A percentile compares a stretch with the other conserved stretches of the same genome.
phyloP scores from a whole-genome alignment of 2,113 vertebrate species.

The Tenrec ecaudatus region DNA sequence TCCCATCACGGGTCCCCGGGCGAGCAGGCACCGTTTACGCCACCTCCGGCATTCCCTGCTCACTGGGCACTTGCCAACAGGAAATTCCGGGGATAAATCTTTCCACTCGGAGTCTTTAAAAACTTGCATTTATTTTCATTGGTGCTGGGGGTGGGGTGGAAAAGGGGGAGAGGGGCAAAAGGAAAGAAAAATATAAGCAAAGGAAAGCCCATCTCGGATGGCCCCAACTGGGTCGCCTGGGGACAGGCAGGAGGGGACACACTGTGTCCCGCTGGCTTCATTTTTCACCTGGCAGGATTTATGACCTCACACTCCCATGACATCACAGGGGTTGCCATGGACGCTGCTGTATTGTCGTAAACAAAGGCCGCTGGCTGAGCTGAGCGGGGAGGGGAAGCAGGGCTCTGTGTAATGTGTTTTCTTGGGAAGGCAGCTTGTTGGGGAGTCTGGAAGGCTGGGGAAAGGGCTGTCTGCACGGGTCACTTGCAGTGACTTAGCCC shows the following conservation, averaged over 20 bases:
- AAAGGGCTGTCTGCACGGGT: conserved; percentile 24
- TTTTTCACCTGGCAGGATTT: conserved; percentile 83
- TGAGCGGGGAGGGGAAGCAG: neutral
- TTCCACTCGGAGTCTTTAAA: conserved; percentile 75
- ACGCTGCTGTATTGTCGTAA: conserved; percentile 80
- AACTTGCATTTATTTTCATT: conserved; percentile 73
- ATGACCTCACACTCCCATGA: conserved; percentile 88
- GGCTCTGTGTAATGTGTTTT: conserved; percentile 56
- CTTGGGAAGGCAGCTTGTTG: neutral
- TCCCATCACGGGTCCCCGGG: conserved; percentile 57
- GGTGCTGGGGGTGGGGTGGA: neutral
- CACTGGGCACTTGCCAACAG: conserved; percentile 85
- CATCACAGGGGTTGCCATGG: conserved; percentile 84
- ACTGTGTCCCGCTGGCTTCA: neutral
- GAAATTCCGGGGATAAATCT: conserved; percentile 88
- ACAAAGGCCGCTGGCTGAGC: conserved; percentile 63
- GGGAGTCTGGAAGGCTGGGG: conserved; percentile 62
- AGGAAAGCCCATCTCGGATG: neutral
- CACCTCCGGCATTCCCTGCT: conserved; percentile 78
- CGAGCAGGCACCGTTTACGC: conserved; percentile 78
- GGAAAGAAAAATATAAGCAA: neutral
- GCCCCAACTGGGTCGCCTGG: neutral
- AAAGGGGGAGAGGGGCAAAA: neutral
- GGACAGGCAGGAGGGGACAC: neutral
- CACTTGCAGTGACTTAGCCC: neutral